phyloP scores from a whole-genome alignment of 2,888 invertebrate species.

The Papilio gigon region DNA sequence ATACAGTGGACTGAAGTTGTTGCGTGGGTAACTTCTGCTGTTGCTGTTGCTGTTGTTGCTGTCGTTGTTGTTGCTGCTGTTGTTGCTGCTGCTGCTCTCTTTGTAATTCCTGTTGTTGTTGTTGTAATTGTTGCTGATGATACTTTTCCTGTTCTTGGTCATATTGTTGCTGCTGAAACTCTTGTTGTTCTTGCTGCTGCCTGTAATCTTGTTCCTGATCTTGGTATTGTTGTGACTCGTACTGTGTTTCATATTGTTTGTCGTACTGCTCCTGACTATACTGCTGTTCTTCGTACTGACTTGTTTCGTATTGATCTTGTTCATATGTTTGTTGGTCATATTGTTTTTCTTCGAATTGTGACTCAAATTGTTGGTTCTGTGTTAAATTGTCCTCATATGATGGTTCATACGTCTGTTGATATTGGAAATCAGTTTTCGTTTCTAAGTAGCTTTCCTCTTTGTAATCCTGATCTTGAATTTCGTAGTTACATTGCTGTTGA shows the following conservation, averaged over 20 bases:
- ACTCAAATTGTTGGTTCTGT: conserved; percentile 29
- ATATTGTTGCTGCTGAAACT: conserved; percentile 53
- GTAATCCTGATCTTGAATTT: conserved; percentile 48
- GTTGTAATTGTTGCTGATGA: conserved; percentile 51
- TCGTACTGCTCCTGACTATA: conserved; percentile 51
- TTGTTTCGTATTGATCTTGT: conserved; percentile 48
- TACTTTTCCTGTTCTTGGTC: conserved; percentile 51
- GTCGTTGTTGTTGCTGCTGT: conserved; percentile 57
- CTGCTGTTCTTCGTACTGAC: conserved; percentile 47
- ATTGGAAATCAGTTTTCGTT: conserved; percentile 50
- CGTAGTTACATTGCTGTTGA: conserved; percentile 51
- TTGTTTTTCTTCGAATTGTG: conserved; percentile 46
- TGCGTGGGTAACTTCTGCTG: conserved; percentile 69
- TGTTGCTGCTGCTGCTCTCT: conserved; percentile 49
- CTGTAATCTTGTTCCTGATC: conserved; percentile 49
- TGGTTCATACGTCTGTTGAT: conserved; percentile 46
- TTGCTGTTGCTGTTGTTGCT: conserved; percentile 65
- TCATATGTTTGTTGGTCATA: conserved; percentile 46
- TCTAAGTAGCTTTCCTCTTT: conserved; percentile 49
- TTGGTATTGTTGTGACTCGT: conserved; percentile 47
- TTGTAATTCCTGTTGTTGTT: conserved; percentile 51
- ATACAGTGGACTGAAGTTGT: conserved; percentile 70
- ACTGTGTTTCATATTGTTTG: conserved; percentile 41
- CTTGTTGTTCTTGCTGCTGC: conserved; percentile 45
- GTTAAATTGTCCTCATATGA: conserved; percentile 42